Evolutionary conservation across 2,113 vertebrate genomes (phyloP), one percentile per base, ranked within the genome.

Genomic region (Pseudopodoces humilis): DNA sequence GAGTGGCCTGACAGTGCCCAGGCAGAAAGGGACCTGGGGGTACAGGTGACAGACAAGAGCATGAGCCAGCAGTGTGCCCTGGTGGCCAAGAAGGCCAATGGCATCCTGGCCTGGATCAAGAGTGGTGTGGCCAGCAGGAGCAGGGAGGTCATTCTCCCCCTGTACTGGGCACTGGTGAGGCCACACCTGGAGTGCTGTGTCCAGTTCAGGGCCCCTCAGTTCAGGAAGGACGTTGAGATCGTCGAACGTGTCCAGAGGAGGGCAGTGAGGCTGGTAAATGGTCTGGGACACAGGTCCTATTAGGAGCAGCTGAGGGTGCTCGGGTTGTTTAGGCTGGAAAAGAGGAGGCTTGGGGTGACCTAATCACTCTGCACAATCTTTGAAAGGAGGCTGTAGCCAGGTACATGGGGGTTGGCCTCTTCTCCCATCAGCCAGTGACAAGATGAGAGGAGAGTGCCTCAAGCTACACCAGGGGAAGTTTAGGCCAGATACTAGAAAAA

Each of bases 211-310:
- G 56, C 13, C 30, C 24, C 24, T 11, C 30, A 23, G 1, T 41
- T n/a, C n/a, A n/a, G n/a, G n/a, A n/a, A 28, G 11, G 15, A 50
- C 0, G 0, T 4, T 18, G 30, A 59, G 24, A 28, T 28, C 5
- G 23, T 33, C 17, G 11, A 58, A 27, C 4, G 4, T 17, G 8
- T 15, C 41, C 23, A 22, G 43, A 69, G 18, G 7, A 69, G 53
- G 15, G 30, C 35, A n/a, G 4, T 24, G 24, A 23, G 15, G 11
- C 11, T n/a, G 44, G 30, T 59, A 30, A 49, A 41, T 4, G 55
- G 44, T 5, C 15, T 60, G 44, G 24, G 18, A 15, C 33, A 50
- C 4, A 50, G 9, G 19, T 7, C 30, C 24, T 41, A 0, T 23
- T 30, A 59, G 7, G 15, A 50, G 20, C 1, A 3, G 14, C 23